phyloP scores from a whole-genome alignment of 1,140 invertebrate species.

The Idris sp. region DNA sequence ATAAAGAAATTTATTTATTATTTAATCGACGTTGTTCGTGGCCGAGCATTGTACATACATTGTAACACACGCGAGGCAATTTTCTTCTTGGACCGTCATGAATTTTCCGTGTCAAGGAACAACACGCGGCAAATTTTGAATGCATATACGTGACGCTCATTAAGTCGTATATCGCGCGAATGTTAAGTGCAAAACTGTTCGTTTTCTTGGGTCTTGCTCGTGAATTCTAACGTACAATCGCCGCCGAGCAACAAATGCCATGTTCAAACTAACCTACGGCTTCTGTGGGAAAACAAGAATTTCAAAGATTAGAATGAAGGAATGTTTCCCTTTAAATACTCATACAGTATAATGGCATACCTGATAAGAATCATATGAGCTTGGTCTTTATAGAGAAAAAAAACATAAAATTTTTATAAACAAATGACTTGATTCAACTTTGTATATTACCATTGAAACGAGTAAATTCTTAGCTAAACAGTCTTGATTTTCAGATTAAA shows the following conservation, averaged over 20 bases:
- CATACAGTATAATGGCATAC: too few relatives aligned
- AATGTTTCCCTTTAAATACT: too few relatives aligned
- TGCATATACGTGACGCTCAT: slow-evolving; percentile 19
- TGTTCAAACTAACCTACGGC: slow-evolving; percentile 3
- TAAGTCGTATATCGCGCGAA: slow-evolving; percentile 30
- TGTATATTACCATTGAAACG: too few relatives aligned
- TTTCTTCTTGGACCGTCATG: slow-evolving; percentile 15
- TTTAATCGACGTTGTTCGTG: slow-evolving; percentile 45
- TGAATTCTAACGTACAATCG: slow-evolving; percentile 15
- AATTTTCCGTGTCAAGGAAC: slow-evolving; percentile 21
- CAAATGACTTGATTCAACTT: too few relatives aligned
- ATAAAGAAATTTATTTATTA: slow-evolving; percentile 72
- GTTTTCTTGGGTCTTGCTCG: slow-evolving; percentile 1
- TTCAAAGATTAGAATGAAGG: slow-evolving; percentile 11
- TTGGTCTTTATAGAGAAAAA: too few relatives aligned
- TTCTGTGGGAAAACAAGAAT: slow-evolving; percentile 23
- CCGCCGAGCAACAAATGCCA: not conserved
- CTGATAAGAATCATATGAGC: too few relatives aligned
- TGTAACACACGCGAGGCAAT: slow-evolving; percentile 19
- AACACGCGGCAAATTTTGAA: slow-evolving; percentile 31
- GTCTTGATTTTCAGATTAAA: too few relatives aligned
- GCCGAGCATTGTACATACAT: slow-evolving; percentile 26
- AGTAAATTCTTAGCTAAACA: too few relatives aligned
- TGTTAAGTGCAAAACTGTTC: slow-evolving; percentile 19
- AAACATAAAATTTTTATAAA: too few relatives aligned